These are phyloP conservation scores for Atrichornis clamosus DNA, from an alignment of 2,113 vertebrate species.

Conservation along the genomic window DNA sequence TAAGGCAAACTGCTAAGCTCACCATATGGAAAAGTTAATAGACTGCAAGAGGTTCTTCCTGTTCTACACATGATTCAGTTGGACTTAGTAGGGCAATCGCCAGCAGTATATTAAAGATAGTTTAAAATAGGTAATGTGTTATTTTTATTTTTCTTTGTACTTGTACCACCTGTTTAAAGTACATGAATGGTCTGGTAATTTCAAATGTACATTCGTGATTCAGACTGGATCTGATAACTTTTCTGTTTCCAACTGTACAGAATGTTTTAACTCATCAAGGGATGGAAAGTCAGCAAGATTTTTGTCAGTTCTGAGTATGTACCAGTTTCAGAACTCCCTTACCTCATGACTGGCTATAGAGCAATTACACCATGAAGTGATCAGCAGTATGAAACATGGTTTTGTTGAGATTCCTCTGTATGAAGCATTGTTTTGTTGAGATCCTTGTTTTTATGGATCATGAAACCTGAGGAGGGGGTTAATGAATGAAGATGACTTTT, in stretches of 20 bases:
- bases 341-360: background rate
- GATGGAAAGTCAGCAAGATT: background rate
- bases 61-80: background rate
- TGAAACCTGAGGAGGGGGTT: background rate
- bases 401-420: background rate
- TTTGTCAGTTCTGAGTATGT: background rate
- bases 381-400: background rate
- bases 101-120: background rate
- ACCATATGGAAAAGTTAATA: conserved; percentile 30
- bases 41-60: conserved; percentile 2
- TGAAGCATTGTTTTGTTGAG: background rate
- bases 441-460: background rate
- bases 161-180: background rate
- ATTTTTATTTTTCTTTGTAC: background rate
- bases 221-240: background rate
- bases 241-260: background rate
- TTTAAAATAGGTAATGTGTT: background rate
- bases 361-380: background rate
- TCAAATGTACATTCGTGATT: background rate
- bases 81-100: background rate
- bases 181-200: background rate
- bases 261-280: background rate
- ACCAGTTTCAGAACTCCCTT: background rate
- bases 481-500: background rate
- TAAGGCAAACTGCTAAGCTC: conserved; percentile 24